Conservation (phyloP, 2,888 invertebrate species). For the Campoplex nolae region DNA sequence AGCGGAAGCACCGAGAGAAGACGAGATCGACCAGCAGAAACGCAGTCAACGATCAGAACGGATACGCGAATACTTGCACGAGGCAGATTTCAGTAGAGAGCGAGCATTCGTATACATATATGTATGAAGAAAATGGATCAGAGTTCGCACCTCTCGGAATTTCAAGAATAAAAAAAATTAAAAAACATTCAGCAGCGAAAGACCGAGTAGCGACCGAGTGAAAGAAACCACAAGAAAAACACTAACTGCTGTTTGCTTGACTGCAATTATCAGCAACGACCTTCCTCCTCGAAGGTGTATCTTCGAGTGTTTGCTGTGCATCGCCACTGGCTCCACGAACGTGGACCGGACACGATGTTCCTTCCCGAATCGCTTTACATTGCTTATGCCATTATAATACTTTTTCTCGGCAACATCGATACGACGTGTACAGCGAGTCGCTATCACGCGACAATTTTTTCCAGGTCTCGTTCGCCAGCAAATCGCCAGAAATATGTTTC, state of each 20-base stretch:
- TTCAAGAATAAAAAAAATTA: conserved; percentile 20
- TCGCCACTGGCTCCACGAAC: conserved; percentile 38
- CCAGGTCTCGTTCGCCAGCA: background rate
- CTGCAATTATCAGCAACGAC: conserved; percentile 65
- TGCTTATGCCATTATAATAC: conserved; percentile 63
- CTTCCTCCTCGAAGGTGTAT: conserved; percentile 41
- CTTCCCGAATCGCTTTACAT: conserved; percentile 56
- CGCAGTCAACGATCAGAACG: conserved; percentile 1
- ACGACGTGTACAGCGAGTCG: conserved; percentile 46
- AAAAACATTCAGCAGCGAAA: conserved; percentile 1
- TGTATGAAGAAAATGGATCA: conserved; percentile 45
- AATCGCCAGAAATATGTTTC: conserved; percentile 38
- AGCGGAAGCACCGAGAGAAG: background rate
- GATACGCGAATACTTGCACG: conserved; percentile 34
- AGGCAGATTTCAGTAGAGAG: conserved; percentile 39
- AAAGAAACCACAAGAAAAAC: conserved; percentile 52
- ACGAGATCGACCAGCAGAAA: conserved; percentile 43
- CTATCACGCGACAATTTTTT: conserved; percentile 63
- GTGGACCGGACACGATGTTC: conserved; percentile 55
- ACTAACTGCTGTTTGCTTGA: conserved; percentile 62
- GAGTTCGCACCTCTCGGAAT: conserved; percentile 66
- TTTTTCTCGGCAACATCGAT: conserved; percentile 50
- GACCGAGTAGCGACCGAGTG: conserved; percentile 33
- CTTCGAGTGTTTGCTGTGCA: conserved; percentile 40
- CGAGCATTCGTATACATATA: conserved; percentile 36